Percentiles rank a stretch among this genome's conserved stretches.
Evolutionary conservation across 2,797 vertebrate genomes (phyloP).

Genomic region (Distichodus sexfasciatus): DNA sequence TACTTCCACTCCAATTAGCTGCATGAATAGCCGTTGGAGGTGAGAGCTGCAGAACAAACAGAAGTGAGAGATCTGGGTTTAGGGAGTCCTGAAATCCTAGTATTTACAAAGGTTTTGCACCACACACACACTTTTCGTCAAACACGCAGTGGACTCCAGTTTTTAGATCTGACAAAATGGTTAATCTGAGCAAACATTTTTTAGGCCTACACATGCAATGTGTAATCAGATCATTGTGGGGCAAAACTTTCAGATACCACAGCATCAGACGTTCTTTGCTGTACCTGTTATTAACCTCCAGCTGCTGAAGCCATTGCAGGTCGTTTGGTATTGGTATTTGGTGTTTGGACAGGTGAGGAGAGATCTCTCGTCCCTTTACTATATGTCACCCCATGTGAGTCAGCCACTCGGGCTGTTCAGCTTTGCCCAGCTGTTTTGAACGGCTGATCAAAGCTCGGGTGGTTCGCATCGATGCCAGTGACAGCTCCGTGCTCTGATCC

Average conservation of each 20-base stretch:
- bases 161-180: neutral
- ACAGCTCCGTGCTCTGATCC: conserved; percentile 59
- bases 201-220: conserved; percentile 51
- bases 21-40: conserved; percentile 72
- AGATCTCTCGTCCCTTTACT: conserved; percentile 39
- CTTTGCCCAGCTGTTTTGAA: conserved; percentile 62
- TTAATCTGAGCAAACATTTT: neutral
- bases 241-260: neutral
- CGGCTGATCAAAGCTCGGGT: conserved; percentile 70
- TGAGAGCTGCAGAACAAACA: conserved; percentile 62
- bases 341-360: conserved; percentile 75
- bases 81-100: conserved; percentile 60
- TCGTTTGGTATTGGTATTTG: neutral
- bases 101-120: conserved; percentile 59
- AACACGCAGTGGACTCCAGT: conserved; percentile 54
- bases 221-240: neutral
- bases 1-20: conserved; percentile 69
- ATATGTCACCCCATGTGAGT: too few relatives aligned
- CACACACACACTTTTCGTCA: conserved; percentile 66
- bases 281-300: neutral
- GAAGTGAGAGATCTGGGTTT: conserved; percentile 53
- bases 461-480: conserved; percentile 56
- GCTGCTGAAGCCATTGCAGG: neutral
- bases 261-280: neutral
- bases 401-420: conserved; percentile 61